Evolutionary conservation across 2,888 invertebrate species (phyloP), one percentile per base, ranked within the genome.

Genomic region (Lasioglossum calceatum): DNA sequence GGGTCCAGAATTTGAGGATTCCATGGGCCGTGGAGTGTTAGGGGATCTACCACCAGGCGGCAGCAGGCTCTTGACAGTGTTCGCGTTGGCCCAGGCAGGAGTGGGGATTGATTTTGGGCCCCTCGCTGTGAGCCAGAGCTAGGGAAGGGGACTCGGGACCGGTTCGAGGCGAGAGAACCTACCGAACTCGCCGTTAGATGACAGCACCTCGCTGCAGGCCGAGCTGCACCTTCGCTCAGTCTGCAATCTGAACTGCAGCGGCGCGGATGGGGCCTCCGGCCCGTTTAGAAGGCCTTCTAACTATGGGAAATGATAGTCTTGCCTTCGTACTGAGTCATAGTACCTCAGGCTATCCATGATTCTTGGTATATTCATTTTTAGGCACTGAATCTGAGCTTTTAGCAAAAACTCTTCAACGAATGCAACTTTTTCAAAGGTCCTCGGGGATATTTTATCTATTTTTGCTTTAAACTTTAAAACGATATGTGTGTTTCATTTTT

Each of bases 51-150:
- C 92, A 87, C 82, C 84, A 94, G 95, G 82, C 88, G 95, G 95
- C 95, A 94, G 93, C 94, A 95, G 90, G 82, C 90, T 87, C 87
- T 89, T 87, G 90, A 12, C 44, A 39, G 72, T 23, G 54, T 23
- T 47, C 27, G 36, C 77, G 82, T 78, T 23, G 81, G 86, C 72
- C 54, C 42, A 39, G 58, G 32, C 27, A 4, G 42, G n/a, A 71
- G 72, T 61, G 76, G 77, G 80, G 77, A 86, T 61, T 82, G 83
- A 88, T 90, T 90, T 90, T 81, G 81, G 89, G 88, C 74, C 88
- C 75, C 71, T 27, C 36, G 42, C 44, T 10, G 58, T 32, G 16
- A 16, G 36, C 23, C 16, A 32, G 36, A 58, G 47, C 77, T 23
- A 12, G 72, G 54, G 47, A 39, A 74, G 61, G 71, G 61, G 74